These are phyloP conservation scores for Brachyopa scutellaris DNA, from an alignment of 2,888 invertebrate species.

Conservation along the genomic window DNA sequence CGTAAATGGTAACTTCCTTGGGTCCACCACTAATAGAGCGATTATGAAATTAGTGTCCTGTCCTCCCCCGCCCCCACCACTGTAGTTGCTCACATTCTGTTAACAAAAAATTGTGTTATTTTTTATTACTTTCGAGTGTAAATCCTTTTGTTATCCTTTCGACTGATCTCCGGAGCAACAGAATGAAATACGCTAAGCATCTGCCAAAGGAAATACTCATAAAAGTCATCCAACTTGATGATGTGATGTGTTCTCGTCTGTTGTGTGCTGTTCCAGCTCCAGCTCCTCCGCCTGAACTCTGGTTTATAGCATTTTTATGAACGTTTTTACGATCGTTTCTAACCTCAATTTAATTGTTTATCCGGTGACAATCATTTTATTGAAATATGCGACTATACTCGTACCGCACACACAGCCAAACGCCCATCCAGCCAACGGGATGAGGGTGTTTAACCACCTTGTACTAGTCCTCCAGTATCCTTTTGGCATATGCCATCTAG, in stretches of 20 bases:
- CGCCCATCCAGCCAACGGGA: neutral
- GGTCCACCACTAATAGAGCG: constrained; percentile 59
- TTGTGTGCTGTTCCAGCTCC: neutral
- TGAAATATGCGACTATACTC: constrained; percentile 73
- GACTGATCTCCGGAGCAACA: constrained; percentile 48
- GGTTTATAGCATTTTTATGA: constrained; percentile 81
- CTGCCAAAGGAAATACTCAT: constrained; percentile 64
- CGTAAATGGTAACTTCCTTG: constrained; percentile 13
- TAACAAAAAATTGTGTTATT: neutral
- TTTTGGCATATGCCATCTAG: constrained; percentile 63
- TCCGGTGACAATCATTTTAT: constrained; percentile 82
- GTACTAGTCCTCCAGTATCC: constrained; percentile 57
- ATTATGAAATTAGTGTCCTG: constrained; percentile 60
- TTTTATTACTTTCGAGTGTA: constrained; percentile 64
- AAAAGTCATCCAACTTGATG: constrained; percentile 67
- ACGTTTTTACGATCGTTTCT: constrained; percentile 81
- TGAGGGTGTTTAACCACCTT: constrained; percentile 62
- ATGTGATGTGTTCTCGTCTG: constrained; percentile 37
- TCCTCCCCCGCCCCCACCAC: neutral
- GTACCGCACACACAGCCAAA: constrained; percentile 1
- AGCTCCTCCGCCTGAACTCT: constrained; percentile 20
- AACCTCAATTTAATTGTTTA: constrained; percentile 83
- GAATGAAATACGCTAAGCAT: constrained; percentile 56
- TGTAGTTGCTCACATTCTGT: neutral
- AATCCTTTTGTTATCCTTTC: constrained; percentile 69